Base-by-base conservation (phyloP, 35 echinoderm and acorn worm species). In the Patiria miniata region DNA sequence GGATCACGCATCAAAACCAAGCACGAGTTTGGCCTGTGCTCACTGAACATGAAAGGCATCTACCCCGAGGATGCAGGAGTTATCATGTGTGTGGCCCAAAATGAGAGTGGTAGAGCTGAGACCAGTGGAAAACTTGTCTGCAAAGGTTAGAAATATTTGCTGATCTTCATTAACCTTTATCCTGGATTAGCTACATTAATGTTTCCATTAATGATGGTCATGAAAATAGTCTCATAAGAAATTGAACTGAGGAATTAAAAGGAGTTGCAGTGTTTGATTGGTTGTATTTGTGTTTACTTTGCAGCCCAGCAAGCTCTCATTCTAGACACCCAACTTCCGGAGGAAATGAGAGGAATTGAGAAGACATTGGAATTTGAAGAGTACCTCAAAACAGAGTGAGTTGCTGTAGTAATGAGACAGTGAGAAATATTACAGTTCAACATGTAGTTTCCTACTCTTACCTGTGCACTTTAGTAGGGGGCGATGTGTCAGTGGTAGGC, bases 321-420 rank as follows among this genome's bases (percentile, higher is more conserved):
- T 76, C 37, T 90, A 77, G 96, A 99, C 21, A 99, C 85, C 23
- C 96, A 99, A 85, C 90, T 99, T 33, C 96, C 96, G 8, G 81
- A 85, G 81, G 96, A 99, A 38, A 99, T 99, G 96, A 81, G 93
- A 90, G 96, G 96, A 42, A 99, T 99, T 89, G 93, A 99, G 86
- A 99, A 94, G 83, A 99, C 96, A 61, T 56, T 99, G 69, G 86
- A 91, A 82, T 92, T 78, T 80, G 96, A 99, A 78, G 91, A 97
- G 87, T 93, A 83, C 83, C 79, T 97, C 40, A 53, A 53, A 68
- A 78, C 50, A 87, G 85, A 78, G 78, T 44, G 26, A 52, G 78
- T 80, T 7, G 42, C 4, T 12, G 42, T 6, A 47, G 4, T 6
- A 47, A 4, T 47, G 42, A n/a, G n/a, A n/a, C n/a, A n/a, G n/a